Percentiles rank a stretch among this genome's conserved stretches.
Evolutionary conservation across 1,140 invertebrate species (phyloP).

Genomic region (Macrobrachium nipponense): DNA sequence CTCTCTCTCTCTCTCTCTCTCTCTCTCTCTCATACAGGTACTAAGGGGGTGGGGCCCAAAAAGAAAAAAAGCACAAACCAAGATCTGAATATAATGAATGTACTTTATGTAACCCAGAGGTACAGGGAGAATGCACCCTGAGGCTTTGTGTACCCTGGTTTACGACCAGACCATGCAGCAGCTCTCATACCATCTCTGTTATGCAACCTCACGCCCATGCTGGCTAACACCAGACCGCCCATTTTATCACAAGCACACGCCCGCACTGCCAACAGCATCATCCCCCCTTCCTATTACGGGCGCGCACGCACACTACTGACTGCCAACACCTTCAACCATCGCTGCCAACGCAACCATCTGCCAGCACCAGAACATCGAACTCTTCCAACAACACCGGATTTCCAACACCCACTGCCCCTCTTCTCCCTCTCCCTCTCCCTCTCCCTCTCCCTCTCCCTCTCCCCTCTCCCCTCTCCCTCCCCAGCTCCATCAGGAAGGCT

Average conservation of each 20-base stretch:
- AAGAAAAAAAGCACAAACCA: background rate
- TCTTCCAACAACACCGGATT: background rate
- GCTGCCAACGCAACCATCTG: background rate
- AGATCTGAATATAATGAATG: background rate
- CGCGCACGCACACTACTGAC: background rate
- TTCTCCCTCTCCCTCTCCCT: background rate
- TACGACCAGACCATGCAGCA: background rate
- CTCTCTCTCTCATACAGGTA: background rate
- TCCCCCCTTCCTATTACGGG: background rate
- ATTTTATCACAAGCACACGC: background rate
- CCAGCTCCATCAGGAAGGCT: background rate
- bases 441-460: background rate
- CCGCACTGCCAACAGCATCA: background rate
- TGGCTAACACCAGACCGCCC: background rate
- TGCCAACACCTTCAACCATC: too few species aligned
- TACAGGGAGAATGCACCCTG: background rate
- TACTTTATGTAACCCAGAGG: background rate
- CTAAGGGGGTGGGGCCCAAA: background rate
- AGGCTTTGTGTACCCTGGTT: background rate
- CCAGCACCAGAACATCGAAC: background rate
- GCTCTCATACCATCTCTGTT: background rate
- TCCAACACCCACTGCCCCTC: background rate
- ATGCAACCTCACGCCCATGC: constrained; percentile 7
- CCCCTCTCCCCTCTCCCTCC: too few species aligned
- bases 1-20: too few species aligned